Evolutionary conservation across 2,113 vertebrate genomes (phyloP), one percentile per base, ranked within the genome.

Genomic region (Albula goreensis): DNA sequence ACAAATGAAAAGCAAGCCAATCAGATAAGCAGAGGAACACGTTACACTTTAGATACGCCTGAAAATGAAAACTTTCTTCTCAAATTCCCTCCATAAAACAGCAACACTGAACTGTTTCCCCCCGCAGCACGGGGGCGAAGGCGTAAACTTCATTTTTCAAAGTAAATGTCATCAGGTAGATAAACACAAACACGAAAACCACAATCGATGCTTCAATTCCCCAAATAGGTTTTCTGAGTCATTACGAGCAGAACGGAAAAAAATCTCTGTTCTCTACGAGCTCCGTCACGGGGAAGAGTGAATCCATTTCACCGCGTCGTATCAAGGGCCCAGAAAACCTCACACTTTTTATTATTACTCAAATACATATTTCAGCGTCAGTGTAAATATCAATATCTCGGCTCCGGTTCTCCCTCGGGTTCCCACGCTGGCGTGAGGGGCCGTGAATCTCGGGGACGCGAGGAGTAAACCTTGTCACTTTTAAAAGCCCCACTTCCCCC

Each of bases 181-280:
- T 87, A 87, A 89, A 86, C 82, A 88, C 86, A 91, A 83, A 91
- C 79, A 86, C 84, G 85, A 85, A 84, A 88, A 15, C 57, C 85
- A 77, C 31, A 50, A 63, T 80, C 17, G 0, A 91, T 60, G 78
- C 49, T 48, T 25, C 86, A 79, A 85, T 86, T 63, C 41, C 77
- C 81, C 79, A 82, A 79, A 83, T 51, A 82, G 84, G 77, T 88
- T 60, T 70, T 78, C 83, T 63, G 74, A 85, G 77, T 83, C 56
- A 50, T 79, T 81, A 84, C 81, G 17, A 22, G 48, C 66, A 78
- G 70, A 41, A 10, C 10, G n/a, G 70, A 84, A 50, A 83, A 56
- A 56, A 6, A 12, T 48, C 81, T 79, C 41, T 63, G 31, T 41
- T 9, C 48, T 81, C 60, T 12, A n/a, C 7, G 12, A n/a, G 25